Evolutionary conservation across 92 coral and sea anemone species (phyloP), one percentile per base, ranked within the genome.

Genomic region (Epizoanthus scotinus): DNA sequence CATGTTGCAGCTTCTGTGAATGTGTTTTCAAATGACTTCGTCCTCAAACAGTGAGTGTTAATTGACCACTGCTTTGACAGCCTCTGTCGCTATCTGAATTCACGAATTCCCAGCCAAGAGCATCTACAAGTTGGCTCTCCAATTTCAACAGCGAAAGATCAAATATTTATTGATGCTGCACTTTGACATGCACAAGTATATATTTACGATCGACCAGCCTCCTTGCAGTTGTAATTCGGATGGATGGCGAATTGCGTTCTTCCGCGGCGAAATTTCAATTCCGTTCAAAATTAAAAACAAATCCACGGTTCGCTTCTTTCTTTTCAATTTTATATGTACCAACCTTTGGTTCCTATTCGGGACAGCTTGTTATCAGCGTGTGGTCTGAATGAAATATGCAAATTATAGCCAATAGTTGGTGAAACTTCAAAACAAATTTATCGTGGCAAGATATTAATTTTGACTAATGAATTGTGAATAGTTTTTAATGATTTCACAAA

Each of bases 341-440:
- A 71, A 40, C 3, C 19, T 59, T 40, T 75, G 22, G 81, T 40
- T 24, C 15, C 81, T 24, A 75, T 59, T 40, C 42, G 22, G 79
- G 67, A 20, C 54, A 74, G 67, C 66, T 58, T 74, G 79, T 74
- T 74, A 74, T 74, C 79, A 58, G 79, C 52, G 57, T 56, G 79
- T 73, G 10, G 79, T 36, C 67, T 74, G 55, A 74, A 57, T 56
- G 53, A 47, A 47, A 47, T 47, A 47, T 47, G 52, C 8, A 74
- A n/a, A 8, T 18, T 74, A 29, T 74, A 52, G 31, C 59, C 22
- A 13, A 15, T 50, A 10, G 66, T 34, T 56, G 28, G 20, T 27
- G 57, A 74, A 56, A 58, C 26, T 18, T 29, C 52, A 73, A 56
- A 73, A 31, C 38, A 58, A 56, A 20, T 57, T 9, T 12, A 57